Evolutionary conservation across 2,113 vertebrate species (phyloP).

Genomic region (Platanista minor): DNA sequence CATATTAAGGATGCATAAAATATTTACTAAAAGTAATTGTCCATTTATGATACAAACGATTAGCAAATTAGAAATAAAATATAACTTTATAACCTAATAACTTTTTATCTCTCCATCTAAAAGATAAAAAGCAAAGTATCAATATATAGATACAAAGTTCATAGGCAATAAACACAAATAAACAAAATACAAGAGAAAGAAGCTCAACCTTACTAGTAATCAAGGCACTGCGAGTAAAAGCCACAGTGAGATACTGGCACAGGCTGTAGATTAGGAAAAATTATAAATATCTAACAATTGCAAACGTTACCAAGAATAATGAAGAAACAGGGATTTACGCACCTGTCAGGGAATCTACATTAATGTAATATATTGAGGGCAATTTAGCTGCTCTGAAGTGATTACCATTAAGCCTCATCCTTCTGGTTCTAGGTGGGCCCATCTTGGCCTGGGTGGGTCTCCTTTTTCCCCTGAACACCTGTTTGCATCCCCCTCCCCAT

Average conservation of each 20-base stretch:
- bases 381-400: background rate
- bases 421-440: background rate
- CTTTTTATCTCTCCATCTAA: background rate
- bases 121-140: background rate
- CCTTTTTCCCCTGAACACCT: background rate
- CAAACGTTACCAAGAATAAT: background rate
- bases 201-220: background rate
- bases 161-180: background rate
- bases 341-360: fast-evolving
- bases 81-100: background rate
- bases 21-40: background rate
- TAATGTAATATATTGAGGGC: background rate
- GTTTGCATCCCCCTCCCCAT: too few species aligned
- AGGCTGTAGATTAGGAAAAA: background rate
- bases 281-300: background rate
- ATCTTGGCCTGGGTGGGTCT: fast-evolving
- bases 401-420: background rate
- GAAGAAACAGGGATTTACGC: background rate
- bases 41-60: background rate
- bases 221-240: background rate
- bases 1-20: background rate
- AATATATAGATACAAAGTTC: background rate
- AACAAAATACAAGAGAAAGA: background rate
- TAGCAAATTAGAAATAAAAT: background rate
- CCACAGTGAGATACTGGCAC: background rate